Percentiles rank a stretch among this genome's conserved stretches.
Conservation (phyloP, 2,888 invertebrate species). For the Caenorhabditis sp. region DNA sequence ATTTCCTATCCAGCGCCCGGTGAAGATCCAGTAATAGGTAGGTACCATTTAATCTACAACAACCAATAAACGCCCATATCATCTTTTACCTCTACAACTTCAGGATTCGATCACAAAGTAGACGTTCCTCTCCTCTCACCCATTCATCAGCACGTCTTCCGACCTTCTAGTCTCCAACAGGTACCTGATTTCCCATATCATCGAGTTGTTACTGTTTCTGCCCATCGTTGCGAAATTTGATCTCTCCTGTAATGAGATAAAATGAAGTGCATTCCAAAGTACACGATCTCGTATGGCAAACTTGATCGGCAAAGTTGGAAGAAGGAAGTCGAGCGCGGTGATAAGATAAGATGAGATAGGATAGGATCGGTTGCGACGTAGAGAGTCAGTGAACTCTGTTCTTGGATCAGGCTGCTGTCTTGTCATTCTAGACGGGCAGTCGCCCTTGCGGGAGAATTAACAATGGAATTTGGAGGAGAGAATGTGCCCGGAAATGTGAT, state of each 20-base stretch:
- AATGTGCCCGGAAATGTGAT: slow-evolving; percentile 32
- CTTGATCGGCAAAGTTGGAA: slow-evolving; percentile 29
- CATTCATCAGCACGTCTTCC: slow-evolving; percentile 72
- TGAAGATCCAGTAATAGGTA: slow-evolving; percentile 67
- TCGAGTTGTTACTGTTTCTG: neutral
- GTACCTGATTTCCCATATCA: slow-evolving; percentile 40
- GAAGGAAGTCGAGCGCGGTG: too few species aligned
- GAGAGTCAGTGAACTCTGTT: slow-evolving; percentile 44
- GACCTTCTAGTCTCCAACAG: slow-evolving; percentile 75
- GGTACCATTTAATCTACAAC: neutral
- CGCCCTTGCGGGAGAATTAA: slow-evolving; percentile 24
- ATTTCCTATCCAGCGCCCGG: slow-evolving; percentile 67
- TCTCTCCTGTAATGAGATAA: slow-evolving; percentile 36
- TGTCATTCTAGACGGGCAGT: slow-evolving; percentile 29
- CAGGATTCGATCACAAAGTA: slow-evolving; percentile 67
- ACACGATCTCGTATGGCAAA: slow-evolving; percentile 29
- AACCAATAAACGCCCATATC: too few species aligned
- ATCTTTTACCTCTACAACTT: slow-evolving; percentile 33
- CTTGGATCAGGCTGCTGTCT: slow-evolving; percentile 7
- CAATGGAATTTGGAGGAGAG: slow-evolving; percentile 2
- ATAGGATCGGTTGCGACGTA: slow-evolving; percentile 18
- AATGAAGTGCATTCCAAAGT: slow-evolving; percentile 46
- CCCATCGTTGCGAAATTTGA: slow-evolving; percentile 22
- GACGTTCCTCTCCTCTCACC: slow-evolving; percentile 74
- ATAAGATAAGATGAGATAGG: slow-evolving; percentile 29